Evolutionary conservation across 2,797 vertebrate genomes (phyloP).

Genomic region (Acrossocheilus fasciatus): DNA sequence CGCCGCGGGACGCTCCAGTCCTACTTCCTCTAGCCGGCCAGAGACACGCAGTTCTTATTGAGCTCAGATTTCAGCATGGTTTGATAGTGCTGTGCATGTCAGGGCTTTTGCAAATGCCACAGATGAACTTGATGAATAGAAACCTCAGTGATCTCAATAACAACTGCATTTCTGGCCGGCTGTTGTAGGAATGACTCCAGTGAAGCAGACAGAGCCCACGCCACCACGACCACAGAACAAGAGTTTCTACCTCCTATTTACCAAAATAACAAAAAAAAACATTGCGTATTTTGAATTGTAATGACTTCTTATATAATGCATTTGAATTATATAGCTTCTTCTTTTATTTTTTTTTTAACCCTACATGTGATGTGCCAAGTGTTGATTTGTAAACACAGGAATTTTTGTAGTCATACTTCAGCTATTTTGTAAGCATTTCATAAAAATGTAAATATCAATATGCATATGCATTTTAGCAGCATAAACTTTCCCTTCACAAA

Average conservation of each 20-base stretch:
- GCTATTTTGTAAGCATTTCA: too few relatives aligned
- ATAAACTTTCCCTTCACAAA: too few relatives aligned
- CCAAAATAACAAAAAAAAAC: too few relatives aligned
- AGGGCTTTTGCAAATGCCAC: too few relatives aligned
- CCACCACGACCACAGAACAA: constrained; percentile 46
- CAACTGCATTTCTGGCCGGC: constrained; percentile 59
- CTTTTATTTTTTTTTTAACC: neutral
- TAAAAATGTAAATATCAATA: too few relatives aligned
- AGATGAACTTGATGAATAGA: too few relatives aligned
- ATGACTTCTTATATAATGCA: constrained; percentile 44
- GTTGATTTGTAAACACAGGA: constrained; percentile 70
- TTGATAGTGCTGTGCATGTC: too few relatives aligned
- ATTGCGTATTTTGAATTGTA: too few relatives aligned
- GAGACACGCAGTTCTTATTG: constrained; percentile 51
- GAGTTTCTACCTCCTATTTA: constrained; percentile 64
- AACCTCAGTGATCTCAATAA: constrained; percentile 74
- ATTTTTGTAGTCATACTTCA: constrained; percentile 20
- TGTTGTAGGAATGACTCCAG: constrained; percentile 62
- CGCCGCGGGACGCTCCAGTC: constrained; percentile 93
- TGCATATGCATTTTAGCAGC: too few relatives aligned
- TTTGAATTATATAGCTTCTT: constrained; percentile 34
- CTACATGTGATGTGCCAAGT: constrained; percentile 51
- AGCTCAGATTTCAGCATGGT: too few relatives aligned
- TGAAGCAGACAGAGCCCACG: constrained; percentile 66
- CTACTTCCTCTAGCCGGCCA: constrained; percentile 88